Evolutionary conservation across 1,140 invertebrate species (phyloP).

Genomic region (Megathymus violae): DNA sequence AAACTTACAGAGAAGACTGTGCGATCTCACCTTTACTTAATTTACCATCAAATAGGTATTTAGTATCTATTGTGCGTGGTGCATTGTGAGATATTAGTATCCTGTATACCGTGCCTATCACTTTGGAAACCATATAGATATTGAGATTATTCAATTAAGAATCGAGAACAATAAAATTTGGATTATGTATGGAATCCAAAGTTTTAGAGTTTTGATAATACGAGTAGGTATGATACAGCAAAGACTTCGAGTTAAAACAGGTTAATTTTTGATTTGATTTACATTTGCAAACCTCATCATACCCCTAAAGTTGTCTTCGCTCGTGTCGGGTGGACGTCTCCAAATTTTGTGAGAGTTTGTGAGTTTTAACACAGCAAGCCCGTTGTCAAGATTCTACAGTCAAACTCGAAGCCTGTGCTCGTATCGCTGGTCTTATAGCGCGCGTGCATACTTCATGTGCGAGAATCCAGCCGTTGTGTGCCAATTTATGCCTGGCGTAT

Average conservation of each 20-base stretch:
- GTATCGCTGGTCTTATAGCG: conserved; percentile 40
- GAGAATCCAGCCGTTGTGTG: conserved; percentile 84
- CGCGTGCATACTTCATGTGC: conserved; percentile 82
- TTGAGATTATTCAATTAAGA: conserved; percentile 4
- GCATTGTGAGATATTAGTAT: conserved; percentile 39
- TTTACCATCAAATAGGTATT: conserved; percentile 21
- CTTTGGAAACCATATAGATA: conserved; percentile 43
- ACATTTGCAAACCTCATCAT: too few species aligned
- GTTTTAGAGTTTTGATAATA: conserved; percentile 25
- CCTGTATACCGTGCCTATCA: conserved; percentile 27
- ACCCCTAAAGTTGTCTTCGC: too few species aligned
- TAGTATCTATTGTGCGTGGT: conserved; percentile 44
- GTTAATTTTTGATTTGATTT: too few species aligned
- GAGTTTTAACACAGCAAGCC: too few species aligned
- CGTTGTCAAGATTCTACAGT: neutral
- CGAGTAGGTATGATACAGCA: conserved; percentile 14
- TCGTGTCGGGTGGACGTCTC: conserved; percentile 3
- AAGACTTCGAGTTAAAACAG: conserved; percentile 13
- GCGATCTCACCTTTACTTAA: conserved; percentile 1
- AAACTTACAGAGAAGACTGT: neutral
- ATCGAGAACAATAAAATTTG: neutral
- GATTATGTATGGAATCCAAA: conserved; percentile 39
- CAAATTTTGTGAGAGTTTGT: too few species aligned
- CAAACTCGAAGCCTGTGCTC: neutral
- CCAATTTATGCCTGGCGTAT: conserved; percentile 99